Base-by-base conservation (phyloP, 2,888 invertebrate species). In the Dynastes maya region DNA sequence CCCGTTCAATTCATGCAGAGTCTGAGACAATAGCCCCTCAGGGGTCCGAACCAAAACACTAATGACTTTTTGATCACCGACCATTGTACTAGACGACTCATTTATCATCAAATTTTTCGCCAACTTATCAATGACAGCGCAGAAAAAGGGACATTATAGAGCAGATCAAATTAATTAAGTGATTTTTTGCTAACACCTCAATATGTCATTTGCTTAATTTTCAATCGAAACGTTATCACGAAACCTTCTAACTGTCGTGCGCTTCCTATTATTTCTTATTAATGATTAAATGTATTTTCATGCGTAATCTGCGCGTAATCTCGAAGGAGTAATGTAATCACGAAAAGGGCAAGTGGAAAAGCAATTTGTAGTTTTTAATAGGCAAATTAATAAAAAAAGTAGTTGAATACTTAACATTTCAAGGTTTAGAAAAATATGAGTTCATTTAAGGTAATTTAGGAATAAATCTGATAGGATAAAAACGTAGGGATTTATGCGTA, bases 61-160 rank as follows among this genome's bases (percentile, higher is more conserved):
- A 85, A 86, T 85, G 86, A 85, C 85, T 85, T 86, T 85, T 85
- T 86, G 85, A 86, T 86, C 86, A 84, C 85, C 85, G 81, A 81
- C 83, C 83, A 83, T 85, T 86, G 85, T 84, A 82, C 82, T 82
- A 78, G 85, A 85, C 85, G 82, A 83, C 82, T 83, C 84, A 84
- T 86, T 85, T 84, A 86, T 86, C 85, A 86, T 83, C 84, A 80
- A 79, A 78, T 82, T 83, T 81, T 82, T 80, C 83, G 78, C 65
- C 67, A 72, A 72, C 63, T 65, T 78, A 78, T 79, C 80, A 79
- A 77, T 78, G 68, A 37, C 55, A 71, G 58, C 55, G 32, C 51
- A 79, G 76, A 82, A 72, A 74, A 72, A 68, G 55, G 58, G 58
- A 61, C 58, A 55, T 72, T 58, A 58, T 58, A 45, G 61, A 45